Conservation (phyloP, 2,113 vertebrate genomes). For the Montifringilla adamsi region DNA sequence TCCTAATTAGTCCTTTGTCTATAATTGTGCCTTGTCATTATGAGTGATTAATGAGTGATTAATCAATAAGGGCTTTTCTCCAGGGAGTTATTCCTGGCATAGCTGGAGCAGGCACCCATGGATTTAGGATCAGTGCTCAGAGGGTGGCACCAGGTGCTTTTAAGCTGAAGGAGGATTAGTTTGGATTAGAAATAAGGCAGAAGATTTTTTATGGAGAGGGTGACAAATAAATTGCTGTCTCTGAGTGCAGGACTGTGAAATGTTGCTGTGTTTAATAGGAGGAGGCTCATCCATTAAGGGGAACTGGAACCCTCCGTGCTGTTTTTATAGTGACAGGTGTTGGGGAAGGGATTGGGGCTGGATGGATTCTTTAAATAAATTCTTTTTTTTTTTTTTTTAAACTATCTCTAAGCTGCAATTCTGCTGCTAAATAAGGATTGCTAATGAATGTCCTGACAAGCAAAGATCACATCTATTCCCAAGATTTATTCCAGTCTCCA, state of each 20-base stretch:
- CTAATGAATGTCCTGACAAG: conserved; percentile 6
- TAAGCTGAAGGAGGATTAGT: neutral
- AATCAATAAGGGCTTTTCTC: neutral
- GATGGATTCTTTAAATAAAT: conserved; percentile 2
- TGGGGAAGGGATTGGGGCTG: neutral
- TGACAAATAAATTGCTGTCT: neutral
- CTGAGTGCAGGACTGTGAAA: neutral
- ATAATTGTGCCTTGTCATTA: neutral
- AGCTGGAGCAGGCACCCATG: fast-evolving
- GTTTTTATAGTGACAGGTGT: neutral
- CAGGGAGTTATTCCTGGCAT: neutral
- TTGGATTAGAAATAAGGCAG: neutral
- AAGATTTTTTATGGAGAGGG: neutral
- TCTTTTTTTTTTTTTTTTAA: neutral
- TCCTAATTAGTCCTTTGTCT: neutral
- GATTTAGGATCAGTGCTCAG: neutral
- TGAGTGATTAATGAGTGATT: neutral
- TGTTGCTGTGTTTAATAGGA: neutral
- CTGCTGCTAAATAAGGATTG: conserved; percentile 7
- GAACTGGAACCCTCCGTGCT: neutral
- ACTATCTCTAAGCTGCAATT: neutral
- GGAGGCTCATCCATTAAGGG: neutral
- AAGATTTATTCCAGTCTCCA: neutral
- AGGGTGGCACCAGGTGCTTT: neutral
- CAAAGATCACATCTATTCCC: neutral